These are phyloP conservation scores for Haliclona indistincta DNA, from an alignment of 37 sponge, comb jelly and placozoan genomes.

Conservation along the genomic window DNA sequence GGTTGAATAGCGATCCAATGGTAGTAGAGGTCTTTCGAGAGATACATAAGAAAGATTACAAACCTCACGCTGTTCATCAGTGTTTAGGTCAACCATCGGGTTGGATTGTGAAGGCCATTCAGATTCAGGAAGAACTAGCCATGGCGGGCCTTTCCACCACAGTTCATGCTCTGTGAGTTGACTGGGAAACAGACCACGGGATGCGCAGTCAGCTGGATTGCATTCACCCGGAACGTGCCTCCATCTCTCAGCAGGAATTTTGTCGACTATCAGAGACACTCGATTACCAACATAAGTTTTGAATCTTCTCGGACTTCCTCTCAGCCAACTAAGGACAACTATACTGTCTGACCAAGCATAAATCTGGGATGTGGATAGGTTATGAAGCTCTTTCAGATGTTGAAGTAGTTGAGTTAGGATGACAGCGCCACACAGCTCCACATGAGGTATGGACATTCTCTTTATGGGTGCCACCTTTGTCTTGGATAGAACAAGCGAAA, in stretches of 20 bases:
- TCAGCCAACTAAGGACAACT: not conserved
- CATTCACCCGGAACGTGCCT: not conserved
- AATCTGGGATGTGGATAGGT: too few species aligned
- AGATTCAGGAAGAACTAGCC: not conserved
- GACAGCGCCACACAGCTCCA: too few species aligned
- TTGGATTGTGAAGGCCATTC: slow-evolving; percentile 1
- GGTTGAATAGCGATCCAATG: slow-evolving; percentile 22
- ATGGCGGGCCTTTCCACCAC: slow-evolving; percentile 4
- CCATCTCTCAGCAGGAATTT: slow-evolving; percentile 1
- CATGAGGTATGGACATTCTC: too few species aligned
- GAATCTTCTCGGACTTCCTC: not conserved
- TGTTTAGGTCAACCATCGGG: too few species aligned
- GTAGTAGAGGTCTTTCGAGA: slow-evolving; percentile 6
- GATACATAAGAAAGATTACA: too few species aligned
- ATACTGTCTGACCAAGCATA: not conserved
- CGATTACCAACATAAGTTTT: not conserved
- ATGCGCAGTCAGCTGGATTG: slow-evolving; percentile 3
- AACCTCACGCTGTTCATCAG: too few species aligned
- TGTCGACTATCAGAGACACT: not conserved
- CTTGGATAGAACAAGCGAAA: too few species aligned
- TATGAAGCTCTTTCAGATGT: too few species aligned
- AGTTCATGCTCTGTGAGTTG: not conserved
- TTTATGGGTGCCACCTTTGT: too few species aligned
- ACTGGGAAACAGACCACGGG: not conserved
- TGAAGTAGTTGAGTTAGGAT: too few species aligned